Evolutionary conservation across 2,888 invertebrate species (phyloP), one percentile per base, ranked within the genome.

Genomic region (Idaea biselata): DNA sequence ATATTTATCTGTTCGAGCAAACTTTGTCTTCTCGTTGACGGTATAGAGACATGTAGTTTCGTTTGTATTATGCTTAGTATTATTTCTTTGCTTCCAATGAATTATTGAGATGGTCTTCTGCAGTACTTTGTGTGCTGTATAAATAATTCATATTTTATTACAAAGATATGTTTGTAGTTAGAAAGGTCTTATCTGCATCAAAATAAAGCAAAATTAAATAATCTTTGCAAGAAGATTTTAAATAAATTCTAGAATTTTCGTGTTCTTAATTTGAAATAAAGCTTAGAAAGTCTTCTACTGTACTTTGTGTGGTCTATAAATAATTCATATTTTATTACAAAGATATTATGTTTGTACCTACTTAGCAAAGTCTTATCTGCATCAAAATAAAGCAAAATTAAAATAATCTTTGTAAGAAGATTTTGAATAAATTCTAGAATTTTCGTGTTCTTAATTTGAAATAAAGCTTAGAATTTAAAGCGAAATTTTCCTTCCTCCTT

Each of bases 1-100:
- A 44, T 44, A 59, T 62, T 59, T 66, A 63, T 66, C 67, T 44
- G 44, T 64, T 44, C 58, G 62, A 64, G 63, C 60, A 60, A 67
- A 67, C 64, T 64, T 68, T 70, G 68, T 68, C 62, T 60, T 61
- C 55, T 62, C 61, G 62, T 64, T 61, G 58, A 63, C 44, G 32
- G n/a, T 55, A 18, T 56, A 56, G 56, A 18, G 17, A 18, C 11
- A 56, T 56, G 56, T 56, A 56, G 56, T 56, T 56, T 56, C 17
- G 11, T 56, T 18, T 56, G 56, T 56, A 56, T 56, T 56, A 56
- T 56, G 18, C 56, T 56, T 56, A 56, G 56, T 18, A 18, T 56
- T 56, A 56, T 56, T 56, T 18, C 56, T 56, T 56, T 56, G 56
- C 56, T 14, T 44, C 44, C 44, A 14, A 44, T 44, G 44, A 44